phyloP scores from a whole-genome alignment of 1,140 invertebrate species.

The Hylyphantes graminicola region DNA sequence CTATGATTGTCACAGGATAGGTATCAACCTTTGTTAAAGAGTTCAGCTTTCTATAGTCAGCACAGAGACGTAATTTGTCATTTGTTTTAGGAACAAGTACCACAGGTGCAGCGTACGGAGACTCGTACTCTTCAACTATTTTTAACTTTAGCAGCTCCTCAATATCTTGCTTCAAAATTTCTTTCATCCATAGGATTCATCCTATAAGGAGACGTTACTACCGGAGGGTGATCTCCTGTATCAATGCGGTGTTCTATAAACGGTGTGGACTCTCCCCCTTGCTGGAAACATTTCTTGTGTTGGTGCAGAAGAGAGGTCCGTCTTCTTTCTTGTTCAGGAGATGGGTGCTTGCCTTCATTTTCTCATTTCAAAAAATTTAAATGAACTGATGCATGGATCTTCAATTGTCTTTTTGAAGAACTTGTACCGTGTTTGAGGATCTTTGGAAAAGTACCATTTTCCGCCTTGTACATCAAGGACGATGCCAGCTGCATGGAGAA shows the following conservation, averaged over 20 bases:
- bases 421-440: slow-evolving; percentile 1
- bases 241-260: slow-evolving; percentile 9
- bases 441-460: not conserved
- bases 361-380: not conserved
- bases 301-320: too few species aligned
- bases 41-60: slow-evolving; percentile 68
- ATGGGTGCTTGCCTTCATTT: too few species aligned
- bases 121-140: slow-evolving; percentile 9
- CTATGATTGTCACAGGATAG: not conserved
- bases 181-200: not conserved
- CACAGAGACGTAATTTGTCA: slow-evolving; percentile 45
- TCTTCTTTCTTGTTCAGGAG: too few species aligned
- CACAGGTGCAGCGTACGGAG: slow-evolving; percentile 44
- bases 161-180: slow-evolving; percentile 10
- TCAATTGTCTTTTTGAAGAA: slow-evolving; percentile 1
- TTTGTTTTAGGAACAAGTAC: slow-evolving; percentile 64
- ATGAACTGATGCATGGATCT: slow-evolving; percentile 1
- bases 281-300: not conserved
- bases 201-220: not conserved
- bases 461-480: not conserved
- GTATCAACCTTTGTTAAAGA: not conserved
- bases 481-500: slow-evolving; percentile 13
- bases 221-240: slow-evolving; percentile 3
- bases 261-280: not conserved
- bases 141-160: slow-evolving; percentile 63